A percentile compares a stretch with the other conserved stretches of the same genome.
Evolutionary conservation across 1,140 invertebrate genomes (phyloP).

Genomic region (Lepidurus apus): DNA sequence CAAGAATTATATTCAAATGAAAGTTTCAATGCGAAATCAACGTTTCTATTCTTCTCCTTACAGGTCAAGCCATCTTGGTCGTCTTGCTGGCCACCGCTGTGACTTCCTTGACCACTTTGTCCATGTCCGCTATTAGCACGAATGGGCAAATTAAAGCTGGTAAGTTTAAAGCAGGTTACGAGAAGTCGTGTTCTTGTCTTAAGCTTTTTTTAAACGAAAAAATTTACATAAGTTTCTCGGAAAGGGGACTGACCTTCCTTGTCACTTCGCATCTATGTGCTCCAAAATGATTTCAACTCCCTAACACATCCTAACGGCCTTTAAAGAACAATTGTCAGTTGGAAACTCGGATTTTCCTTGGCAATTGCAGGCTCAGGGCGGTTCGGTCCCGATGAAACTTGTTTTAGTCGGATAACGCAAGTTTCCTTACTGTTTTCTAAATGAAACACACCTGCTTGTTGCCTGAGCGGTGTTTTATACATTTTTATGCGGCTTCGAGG

Average conservation of each 20-base stretch:
- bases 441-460: not conserved
- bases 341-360: not conserved
- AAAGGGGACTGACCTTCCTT: too few relatives aligned
- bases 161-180: conserved; percentile 43
- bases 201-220: conserved; percentile 7
- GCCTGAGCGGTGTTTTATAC: not conserved
- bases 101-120: conserved; percentile 85
- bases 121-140: conserved; percentile 96
- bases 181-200: conserved; percentile 23
- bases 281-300: too few relatives aligned
- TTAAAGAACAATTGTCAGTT: too few relatives aligned
- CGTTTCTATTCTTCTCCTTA: conserved; percentile 40
- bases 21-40: not conserved
- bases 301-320: too few relatives aligned
- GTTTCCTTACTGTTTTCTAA: not conserved
- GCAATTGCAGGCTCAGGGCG: conserved; percentile 25
- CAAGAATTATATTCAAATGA: not conserved
- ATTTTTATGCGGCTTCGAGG: not conserved
- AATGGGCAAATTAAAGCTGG: conserved; percentile 87
- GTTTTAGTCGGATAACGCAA: conserved; percentile 29
- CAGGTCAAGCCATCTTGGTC: conserved; percentile 67
- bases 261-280: too few relatives aligned
- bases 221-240: not conserved
- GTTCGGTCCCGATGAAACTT: conserved; percentile 29
- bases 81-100: conserved; percentile 81